Conservation (phyloP, 2,113 vertebrate species). For the Pimephales promelas region DNA sequence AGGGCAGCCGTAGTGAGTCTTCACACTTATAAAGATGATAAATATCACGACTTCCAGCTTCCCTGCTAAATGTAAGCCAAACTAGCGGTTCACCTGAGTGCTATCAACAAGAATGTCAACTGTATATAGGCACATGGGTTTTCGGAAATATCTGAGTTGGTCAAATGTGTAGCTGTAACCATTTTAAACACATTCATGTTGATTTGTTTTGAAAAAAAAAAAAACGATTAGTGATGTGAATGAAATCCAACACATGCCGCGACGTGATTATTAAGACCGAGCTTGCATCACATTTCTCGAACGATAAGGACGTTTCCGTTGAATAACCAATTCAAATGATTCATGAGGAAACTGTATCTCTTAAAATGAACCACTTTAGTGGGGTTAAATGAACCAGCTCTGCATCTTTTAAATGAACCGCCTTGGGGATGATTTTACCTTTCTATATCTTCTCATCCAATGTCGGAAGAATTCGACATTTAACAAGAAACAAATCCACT, state of each 20-base stretch:
- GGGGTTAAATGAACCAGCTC: conserved; percentile 33
- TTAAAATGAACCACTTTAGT: conserved; percentile 28
- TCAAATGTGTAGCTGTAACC: neutral
- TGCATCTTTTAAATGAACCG: conserved; percentile 34
- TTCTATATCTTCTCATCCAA: conserved; percentile 47
- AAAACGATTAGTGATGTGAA: neutral
- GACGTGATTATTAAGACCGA: neutral
- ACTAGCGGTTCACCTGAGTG: conserved; percentile 9
- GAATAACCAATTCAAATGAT: conserved; percentile 34
- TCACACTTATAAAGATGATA: conserved; percentile 48
- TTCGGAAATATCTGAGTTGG: neutral
- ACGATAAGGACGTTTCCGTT: conserved; percentile 9
- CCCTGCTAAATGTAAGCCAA: conserved; percentile 16
- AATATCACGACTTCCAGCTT: conserved; percentile 11
- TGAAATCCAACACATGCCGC: neutral
- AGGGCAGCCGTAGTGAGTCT: conserved; percentile 24
- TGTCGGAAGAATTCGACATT: conserved; percentile 34
- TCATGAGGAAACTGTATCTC: conserved; percentile 18
- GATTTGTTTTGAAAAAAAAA: neutral
- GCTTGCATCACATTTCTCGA: neutral
- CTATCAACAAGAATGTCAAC: neutral
- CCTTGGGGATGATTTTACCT: conserved; percentile 43
- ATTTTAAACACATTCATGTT: neutral
- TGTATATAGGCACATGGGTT: neutral
- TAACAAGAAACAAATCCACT: conserved; percentile 47